Base-by-base conservation (phyloP, 2,113 vertebrate species). In the Aspiorhynchus laticeps region DNA sequence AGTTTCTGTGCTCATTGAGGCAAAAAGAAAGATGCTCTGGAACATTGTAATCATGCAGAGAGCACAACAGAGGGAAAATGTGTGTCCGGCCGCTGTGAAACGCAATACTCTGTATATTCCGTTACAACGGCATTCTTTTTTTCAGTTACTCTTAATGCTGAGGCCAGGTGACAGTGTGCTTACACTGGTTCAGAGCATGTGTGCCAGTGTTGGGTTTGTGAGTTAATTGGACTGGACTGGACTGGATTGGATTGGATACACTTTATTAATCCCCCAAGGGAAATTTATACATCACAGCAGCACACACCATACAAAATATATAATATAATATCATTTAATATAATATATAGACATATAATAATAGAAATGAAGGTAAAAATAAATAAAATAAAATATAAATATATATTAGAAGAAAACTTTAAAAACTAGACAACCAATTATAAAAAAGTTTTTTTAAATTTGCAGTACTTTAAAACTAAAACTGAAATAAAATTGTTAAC, bases 31-130 rank as follows among this genome's bases (percentile, higher is more conserved):
- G 26, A 83, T 71, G 43, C n/a, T 67, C 43, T 33, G 11, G 24
- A 33, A 31, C 65, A 83, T 51, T 69, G 26, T 46, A 83, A 36
- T 71, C n/a, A 83, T 15, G 10, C 43, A 69, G n/a, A 81, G 69
- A 81, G 80, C 67, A 63, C 51, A 75, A 61, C 79, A 87, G 85
- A 61, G 36, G 78, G 80, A 33, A 41, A 31, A 48, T 26, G 74
- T 69, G 80, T 53, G 56, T 82, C 36, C 21, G 36, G 83, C 53
- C 53, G 73, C 51, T 53, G 65, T 67, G 85, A 87, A 84, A 67
- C 26, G 24, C 79, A 87, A 87, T 76, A 87, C 53, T 79, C 31
- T 36, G 69, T 76, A 38, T 81, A 82, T 36, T 81, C 61, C 6
- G 15, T 83, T 81, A 81, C 80, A 81, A 59, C 15, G 26, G 10